A percentile compares a stretch with the other conserved stretches of the same genome.
These are phyloP conservation scores for Heliconius himera DNA, from an alignment of 1,140 invertebrate genomes.

Conservation along the genomic window DNA sequence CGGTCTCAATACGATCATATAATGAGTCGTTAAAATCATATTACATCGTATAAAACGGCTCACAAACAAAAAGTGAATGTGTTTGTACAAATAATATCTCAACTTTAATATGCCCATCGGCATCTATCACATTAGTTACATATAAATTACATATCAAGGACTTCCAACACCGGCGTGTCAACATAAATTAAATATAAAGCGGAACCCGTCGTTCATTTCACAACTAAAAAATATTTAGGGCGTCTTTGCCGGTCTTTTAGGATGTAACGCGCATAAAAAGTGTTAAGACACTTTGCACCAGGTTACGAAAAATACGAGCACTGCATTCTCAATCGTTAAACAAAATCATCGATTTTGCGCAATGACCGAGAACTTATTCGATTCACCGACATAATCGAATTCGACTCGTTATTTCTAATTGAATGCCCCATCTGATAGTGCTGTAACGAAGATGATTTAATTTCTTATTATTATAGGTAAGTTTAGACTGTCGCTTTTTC, in stretches of 20 bases:
- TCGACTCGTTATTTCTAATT: conserved; percentile 34
- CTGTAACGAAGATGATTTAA: conserved; percentile 30
- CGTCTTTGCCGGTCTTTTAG: conserved; percentile 45
- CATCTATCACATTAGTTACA: conserved; percentile 16
- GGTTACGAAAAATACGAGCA: conserved; percentile 54
- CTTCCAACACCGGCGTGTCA: conserved; percentile 26
- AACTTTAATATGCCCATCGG: conserved; percentile 6
- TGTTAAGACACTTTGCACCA: conserved; percentile 49
- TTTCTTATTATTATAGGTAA: conserved; percentile 25
- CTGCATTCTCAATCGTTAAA: conserved; percentile 52
- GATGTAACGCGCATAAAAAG: conserved; percentile 60
- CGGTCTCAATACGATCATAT: no score
- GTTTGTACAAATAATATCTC: not conserved
- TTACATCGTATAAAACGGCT: not conserved
- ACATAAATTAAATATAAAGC: conserved; percentile 24
- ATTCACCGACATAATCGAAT: conserved; percentile 48
- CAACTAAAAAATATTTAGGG: conserved; percentile 42
- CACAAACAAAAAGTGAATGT: not conserved
- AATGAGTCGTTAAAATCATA: no score
- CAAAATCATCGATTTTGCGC: conserved; percentile 44
- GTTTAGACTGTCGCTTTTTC: conserved; percentile 27
- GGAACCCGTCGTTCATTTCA: conserved; percentile 32
- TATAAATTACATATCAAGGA: conserved; percentile 28
- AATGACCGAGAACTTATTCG: conserved; percentile 51
- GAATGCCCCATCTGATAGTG: conserved; percentile 23